Evolutionary conservation across 2,888 invertebrate genomes (phyloP).

Genomic region (Caenorhabditis sinica): DNA sequence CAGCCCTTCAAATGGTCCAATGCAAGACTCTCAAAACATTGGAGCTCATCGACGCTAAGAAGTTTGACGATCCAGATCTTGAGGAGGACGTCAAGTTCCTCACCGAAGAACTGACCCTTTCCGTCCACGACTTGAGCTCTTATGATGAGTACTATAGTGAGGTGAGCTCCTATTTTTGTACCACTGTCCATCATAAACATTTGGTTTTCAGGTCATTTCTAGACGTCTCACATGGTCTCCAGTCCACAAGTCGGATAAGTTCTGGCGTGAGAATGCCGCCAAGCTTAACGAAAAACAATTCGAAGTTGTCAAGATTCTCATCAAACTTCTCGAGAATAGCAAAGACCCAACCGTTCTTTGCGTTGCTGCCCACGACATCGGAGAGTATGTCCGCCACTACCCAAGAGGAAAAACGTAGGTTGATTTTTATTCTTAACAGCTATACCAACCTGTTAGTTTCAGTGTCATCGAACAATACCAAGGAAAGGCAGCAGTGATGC

Average conservation of each 20-base stretch:
- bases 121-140: constrained; percentile 95
- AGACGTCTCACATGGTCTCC: constrained; percentile 98
- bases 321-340: constrained; percentile 94
- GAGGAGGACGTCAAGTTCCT: constrained; percentile 93
- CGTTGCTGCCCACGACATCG: constrained; percentile 98
- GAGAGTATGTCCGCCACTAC: constrained; percentile 99
- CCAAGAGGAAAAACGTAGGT: constrained; percentile 96
- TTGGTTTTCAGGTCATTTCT: constrained; percentile 87
- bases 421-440: not conserved
- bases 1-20: constrained; percentile 99
- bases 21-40: constrained; percentile 97
- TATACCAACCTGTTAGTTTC: constrained; percentile 70
- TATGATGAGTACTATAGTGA: constrained; percentile 99
- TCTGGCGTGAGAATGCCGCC: constrained; percentile 98
- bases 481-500: constrained; percentile 98
- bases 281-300: constrained; percentile 98
- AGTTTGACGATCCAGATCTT: constrained; percentile 99
- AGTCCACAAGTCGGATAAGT: constrained; percentile 98
- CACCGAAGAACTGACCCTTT: constrained; percentile 92
- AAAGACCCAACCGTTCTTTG: constrained; percentile 95
- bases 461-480: constrained; percentile 98
- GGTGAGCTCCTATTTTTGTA: constrained; percentile 85
- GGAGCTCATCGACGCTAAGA: constrained; percentile 94
- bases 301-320: constrained; percentile 95
- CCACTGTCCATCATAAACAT: not conserved